phyloP scores from a whole-genome alignment of 2,113 vertebrate species.

The Mastomys coucha region DNA sequence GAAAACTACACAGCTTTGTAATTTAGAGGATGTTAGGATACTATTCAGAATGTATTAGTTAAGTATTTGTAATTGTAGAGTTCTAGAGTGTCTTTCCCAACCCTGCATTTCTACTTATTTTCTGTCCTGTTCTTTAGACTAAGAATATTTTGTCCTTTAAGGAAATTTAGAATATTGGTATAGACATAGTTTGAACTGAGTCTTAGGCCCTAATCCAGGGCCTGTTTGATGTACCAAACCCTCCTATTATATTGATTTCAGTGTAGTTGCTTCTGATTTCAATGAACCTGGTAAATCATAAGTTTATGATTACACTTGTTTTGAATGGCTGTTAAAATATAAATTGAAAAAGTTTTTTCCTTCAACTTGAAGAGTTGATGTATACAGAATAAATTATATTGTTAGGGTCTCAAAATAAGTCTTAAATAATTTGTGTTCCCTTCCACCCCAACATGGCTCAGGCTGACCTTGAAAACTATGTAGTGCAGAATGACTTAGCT shows the following conservation, averaged over 20 bases:
- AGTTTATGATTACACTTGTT: slow-evolving; percentile 34
- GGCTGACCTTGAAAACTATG: background rate
- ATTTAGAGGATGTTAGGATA: background rate
- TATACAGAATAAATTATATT: background rate
- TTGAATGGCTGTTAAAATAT: slow-evolving; percentile 40
- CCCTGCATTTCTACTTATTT: background rate
- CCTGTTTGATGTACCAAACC: background rate
- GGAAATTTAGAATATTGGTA: background rate
- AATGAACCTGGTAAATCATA: slow-evolving; percentile 20
- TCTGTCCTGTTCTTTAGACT: background rate
- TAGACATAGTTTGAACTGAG: slow-evolving; percentile 32
- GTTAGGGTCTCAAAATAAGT: slow-evolving; percentile 5
- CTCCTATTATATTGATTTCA: background rate
- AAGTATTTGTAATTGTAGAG: background rate
- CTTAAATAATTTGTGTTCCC: slow-evolving; percentile 23
- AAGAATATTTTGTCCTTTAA: slow-evolving; percentile 10
- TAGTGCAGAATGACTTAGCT: background rate
- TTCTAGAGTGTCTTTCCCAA: background rate
- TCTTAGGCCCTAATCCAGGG: background rate
- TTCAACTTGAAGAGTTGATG: slow-evolving; percentile 29
- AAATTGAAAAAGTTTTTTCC: slow-evolving; percentile 5
- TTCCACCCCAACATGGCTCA: no score
- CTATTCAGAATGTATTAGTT: slow-evolving; percentile 1
- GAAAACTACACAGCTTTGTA: background rate
- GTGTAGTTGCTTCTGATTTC: slow-evolving; percentile 36